Percentiles rank a stretch among this genome's conserved stretches.
These are phyloP conservation scores for Myopa testacea DNA, from an alignment of 2,888 invertebrate species.

Conservation along the genomic window DNA sequence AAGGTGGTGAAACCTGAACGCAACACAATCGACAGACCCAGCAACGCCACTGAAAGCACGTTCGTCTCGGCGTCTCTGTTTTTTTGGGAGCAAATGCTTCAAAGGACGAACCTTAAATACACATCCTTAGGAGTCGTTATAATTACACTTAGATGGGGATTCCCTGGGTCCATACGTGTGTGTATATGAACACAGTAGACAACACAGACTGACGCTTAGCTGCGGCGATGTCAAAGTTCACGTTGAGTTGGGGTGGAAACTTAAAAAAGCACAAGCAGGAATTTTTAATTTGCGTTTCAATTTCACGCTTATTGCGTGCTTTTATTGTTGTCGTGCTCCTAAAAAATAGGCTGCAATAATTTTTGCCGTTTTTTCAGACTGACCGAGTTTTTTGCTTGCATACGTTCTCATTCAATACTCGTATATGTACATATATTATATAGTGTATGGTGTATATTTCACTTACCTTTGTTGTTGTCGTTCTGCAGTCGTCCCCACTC, in stretches of 20 bases:
- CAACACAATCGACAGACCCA: neutral
- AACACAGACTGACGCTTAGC: neutral
- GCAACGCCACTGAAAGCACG: neutral
- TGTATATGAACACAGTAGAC: neutral
- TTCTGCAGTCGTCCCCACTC: constrained; percentile 46
- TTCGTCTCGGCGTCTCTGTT: neutral
- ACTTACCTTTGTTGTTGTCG: constrained; percentile 63
- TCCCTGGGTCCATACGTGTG: neutral
- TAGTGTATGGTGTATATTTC: constrained; percentile 38
- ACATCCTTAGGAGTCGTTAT: constrained; percentile 47
- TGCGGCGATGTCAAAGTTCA: neutral
- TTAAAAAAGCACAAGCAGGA: neutral
- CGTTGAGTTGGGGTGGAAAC: neutral
- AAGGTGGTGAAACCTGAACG: neutral
- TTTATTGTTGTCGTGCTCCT: constrained; percentile 16
- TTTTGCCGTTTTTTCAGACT: constrained; percentile 18
- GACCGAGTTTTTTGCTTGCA: neutral
- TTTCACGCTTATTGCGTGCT: constrained; percentile 34
- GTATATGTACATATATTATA: neutral
- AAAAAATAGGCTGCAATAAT: constrained; percentile 25
- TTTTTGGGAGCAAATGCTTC: constrained; percentile 24
- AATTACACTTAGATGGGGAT: constrained; percentile 54
- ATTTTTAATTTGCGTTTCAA: constrained; percentile 36
- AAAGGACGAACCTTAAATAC: constrained; percentile 39
- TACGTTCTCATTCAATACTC: too few species aligned